Base-by-base conservation (phyloP, 2,797 vertebrate genomes). In the Otus scops region DNA sequence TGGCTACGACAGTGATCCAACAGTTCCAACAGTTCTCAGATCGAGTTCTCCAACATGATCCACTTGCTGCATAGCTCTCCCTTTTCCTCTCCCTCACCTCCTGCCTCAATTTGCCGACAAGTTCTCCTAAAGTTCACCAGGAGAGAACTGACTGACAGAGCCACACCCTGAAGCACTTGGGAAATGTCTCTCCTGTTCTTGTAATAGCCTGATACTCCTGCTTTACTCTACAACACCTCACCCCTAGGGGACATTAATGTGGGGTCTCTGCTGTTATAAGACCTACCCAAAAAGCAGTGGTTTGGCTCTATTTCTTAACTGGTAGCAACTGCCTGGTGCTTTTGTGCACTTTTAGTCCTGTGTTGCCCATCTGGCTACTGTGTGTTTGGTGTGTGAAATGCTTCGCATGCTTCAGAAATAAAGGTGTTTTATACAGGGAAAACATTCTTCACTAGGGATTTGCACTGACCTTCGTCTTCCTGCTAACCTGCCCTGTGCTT, bases 281-380 rank as follows among this genome's bases (percentile, higher is more conserved):
- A 64, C 11, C 30, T 5, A 64, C 15, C 19, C 23, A 32, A 88
- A 61, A 78, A 68, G 6, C 51, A 77, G n/a, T 10, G 6, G 3
- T 68, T 74, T 75, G 20, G 43, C 30, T 34, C 13, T 41, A 1
- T 76, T 73, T 87, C 23, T 80, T 57, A 36, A 39, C 34, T 71
- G 23, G 3, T 57, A 56, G 26, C 22, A 71, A 54, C 18, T 27
- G 39, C 27, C 23, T 2, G 0, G 6, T 45, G 22, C 1, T 84
- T 95, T 61, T 18, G 20, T 76, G 63, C 18, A 10, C 8, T 85
- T 68, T 28, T 13, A 53, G 22, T 61, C 36, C 24, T 63, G 14
- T 18, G 24, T 34, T 84, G 28, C 26, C n/a, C 38, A 28, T 30
- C 39, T 67, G 32, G 1, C 61, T 79, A 9, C 27, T 53, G 8